Percentiles rank a stretch among this genome's conserved stretches.
Evolutionary conservation across 2,113 vertebrate species (phyloP).

Genomic region (Rhea americana): DNA sequence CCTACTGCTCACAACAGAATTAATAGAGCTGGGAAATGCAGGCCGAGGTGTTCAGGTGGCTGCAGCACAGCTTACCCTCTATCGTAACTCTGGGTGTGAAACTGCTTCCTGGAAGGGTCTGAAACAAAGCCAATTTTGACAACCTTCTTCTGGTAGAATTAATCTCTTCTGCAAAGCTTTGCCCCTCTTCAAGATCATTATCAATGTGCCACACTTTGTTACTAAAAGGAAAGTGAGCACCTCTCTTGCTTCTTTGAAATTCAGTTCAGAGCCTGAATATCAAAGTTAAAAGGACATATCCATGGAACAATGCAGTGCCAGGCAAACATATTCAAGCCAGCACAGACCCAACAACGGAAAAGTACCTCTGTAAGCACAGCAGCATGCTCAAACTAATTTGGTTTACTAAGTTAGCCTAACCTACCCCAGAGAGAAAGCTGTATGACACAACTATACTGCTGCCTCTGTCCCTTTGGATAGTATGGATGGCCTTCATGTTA

Average conservation of each 20-base stretch:
- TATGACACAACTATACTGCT: neutral
- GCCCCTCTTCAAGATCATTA: neutral
- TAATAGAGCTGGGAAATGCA: neutral
- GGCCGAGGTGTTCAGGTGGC: neutral
- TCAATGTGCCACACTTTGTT: neutral
- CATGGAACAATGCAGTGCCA: neutral
- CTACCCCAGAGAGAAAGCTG: accelerated
- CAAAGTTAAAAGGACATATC: neutral
- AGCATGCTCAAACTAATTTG: neutral
- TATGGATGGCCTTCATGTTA: accelerated
- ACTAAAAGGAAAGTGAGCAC: neutral
- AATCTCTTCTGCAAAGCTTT: neutral
- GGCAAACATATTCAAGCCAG: neutral
- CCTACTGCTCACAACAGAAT: neutral
- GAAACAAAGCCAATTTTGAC: neutral
- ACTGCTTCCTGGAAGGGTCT: slow-evolving; percentile 1
- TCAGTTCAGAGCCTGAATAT: neutral
- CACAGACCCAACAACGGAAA: neutral
- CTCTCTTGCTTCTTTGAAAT: neutral
- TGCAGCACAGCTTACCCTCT: neutral
- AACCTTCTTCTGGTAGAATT: slow-evolving; percentile 3
- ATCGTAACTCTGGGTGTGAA: neutral
- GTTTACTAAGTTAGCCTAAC: neutral
- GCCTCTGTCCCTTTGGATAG: neutral
- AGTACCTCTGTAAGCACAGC: neutral